A percentile compares a stretch with the other conserved stretches of the same genome.
Conservation (phyloP, 2,888 invertebrate genomes). For the Caenorhabditis sp. region DNA sequence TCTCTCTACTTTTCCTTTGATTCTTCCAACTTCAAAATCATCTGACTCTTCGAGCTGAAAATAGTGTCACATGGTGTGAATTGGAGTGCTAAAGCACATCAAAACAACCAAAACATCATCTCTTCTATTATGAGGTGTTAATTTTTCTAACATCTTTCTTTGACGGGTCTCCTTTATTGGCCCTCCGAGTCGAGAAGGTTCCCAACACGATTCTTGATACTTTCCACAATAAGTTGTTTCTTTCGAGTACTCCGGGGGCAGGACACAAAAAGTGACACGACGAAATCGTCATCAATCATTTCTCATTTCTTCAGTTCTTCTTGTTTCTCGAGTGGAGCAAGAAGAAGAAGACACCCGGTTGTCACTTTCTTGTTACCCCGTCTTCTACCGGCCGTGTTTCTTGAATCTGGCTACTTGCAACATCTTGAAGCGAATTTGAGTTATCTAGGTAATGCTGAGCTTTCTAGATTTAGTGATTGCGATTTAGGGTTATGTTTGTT, state of each 20-base stretch:
- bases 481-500: no score
- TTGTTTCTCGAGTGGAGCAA: slow-evolving; percentile 31
- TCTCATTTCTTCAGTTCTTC: slow-evolving; percentile 58
- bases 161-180: slow-evolving; percentile 4
- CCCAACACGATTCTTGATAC: not conserved
- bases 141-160: not conserved
- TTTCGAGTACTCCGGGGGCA: slow-evolving; percentile 12
- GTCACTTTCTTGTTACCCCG: slow-evolving; percentile 35
- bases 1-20: not conserved
- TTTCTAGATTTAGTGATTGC: no score
- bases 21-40: not conserved
- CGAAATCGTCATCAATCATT: slow-evolving; percentile 62
- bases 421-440: no score
- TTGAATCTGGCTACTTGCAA: slow-evolving; percentile 5
- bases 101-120: not conserved
- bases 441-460: no score
- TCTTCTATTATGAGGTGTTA: slow-evolving; percentile 12
- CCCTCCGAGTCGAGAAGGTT: not conserved
- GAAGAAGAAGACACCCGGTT: slow-evolving; percentile 30
- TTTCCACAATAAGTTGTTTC: slow-evolving; percentile 20
- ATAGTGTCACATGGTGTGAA: slow-evolving; percentile 36
- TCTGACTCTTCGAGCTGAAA: slow-evolving; percentile 9
- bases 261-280: slow-evolving; percentile 43
- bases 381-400: slow-evolving; percentile 23
- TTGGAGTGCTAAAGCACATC: slow-evolving; percentile 20